Base-by-base conservation (phyloP, 1,140 invertebrate species). In the Drosophila subpulchrella region DNA sequence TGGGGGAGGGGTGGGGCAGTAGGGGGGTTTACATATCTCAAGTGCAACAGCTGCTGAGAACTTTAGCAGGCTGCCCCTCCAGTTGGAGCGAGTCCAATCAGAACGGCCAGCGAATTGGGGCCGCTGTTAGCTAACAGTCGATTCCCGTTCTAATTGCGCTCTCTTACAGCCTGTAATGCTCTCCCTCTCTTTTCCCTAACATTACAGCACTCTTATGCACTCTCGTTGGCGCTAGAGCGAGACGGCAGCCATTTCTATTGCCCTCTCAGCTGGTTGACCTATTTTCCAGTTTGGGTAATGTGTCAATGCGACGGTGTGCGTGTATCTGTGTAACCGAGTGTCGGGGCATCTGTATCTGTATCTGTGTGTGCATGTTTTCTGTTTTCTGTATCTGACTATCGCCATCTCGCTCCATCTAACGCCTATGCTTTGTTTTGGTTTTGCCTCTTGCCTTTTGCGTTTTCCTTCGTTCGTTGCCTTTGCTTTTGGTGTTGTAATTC, bases 351-450 rank as follows among this genome's bases (percentile, higher is more conserved):
- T 44, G 41, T 44, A 3, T 39, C 17, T 48, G 27, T 57, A n/a
- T 65, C 39, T 63, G 65, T 56, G 57, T 73, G 60, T 67, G 65
- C 57, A 38, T 75, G 59, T 58, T 60, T 60, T 74, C 41, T 15
- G 46, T 47, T 47, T 48, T 66, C 65, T 66, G 56, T 65, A 72
- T 81, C 53, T 38, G 10, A 48, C 17, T 54, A 32, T 73, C 46
- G 34, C 50, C 62, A 54, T 74, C 83, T 76, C 78, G 48, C 51
- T 75, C 72, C 48, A 54, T 80, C 84, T 88, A 88, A 88, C 62
- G 79, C 83, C 73, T 79, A 82, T 68, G 83, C 82, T 79, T 86
- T 86, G 82, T 86, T 86, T 88, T 88, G 82, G 75, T 88, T 86
- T 86, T 85, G 78, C 60, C 63, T 85, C 78, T 85, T 85, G 76